These are phyloP conservation scores for Onychomys torridus DNA, from an alignment of 2,797 vertebrate species.

Conservation along the genomic window DNA sequence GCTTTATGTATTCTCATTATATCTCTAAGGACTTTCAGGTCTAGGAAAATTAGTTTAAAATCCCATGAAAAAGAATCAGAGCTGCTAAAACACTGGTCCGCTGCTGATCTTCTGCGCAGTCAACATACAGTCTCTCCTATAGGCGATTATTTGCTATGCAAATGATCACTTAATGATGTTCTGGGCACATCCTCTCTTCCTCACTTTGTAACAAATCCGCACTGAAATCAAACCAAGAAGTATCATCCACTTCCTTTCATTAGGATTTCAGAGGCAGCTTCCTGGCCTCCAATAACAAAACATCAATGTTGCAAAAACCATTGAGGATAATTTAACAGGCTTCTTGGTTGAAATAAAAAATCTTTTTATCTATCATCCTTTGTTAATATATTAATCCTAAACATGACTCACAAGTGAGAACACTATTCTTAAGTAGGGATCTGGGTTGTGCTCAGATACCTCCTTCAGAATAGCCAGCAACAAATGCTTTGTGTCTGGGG, in stretches of 20 bases:
- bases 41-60: conserved; percentile 44
- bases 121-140: not conserved
- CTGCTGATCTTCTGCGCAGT: conserved; percentile 34
- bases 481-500: not conserved
- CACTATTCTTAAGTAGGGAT: not conserved
- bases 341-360: conserved; percentile 28
- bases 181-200: not conserved
- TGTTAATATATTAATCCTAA: conserved; percentile 28
- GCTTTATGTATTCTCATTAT: conserved; percentile 48
- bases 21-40: conserved; percentile 57
- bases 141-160: conserved; percentile 2
- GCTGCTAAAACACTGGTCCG: not conserved
- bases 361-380: conserved; percentile 40
- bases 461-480: conserved; percentile 26
- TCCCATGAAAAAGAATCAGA: conserved; percentile 2
- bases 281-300: conserved; percentile 56
- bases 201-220: not conserved
- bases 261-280: conserved; percentile 50
- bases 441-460: not conserved
- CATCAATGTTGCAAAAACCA: conserved; percentile 52
- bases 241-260: conserved; percentile 49
- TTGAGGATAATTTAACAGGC: conserved; percentile 46
- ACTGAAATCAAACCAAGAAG: conserved; percentile 55
- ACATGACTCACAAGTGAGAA: not conserved
- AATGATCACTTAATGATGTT: conserved; percentile 2